phyloP scores from a whole-genome alignment of 2,113 vertebrate species.

The Suricata suricatta region DNA sequence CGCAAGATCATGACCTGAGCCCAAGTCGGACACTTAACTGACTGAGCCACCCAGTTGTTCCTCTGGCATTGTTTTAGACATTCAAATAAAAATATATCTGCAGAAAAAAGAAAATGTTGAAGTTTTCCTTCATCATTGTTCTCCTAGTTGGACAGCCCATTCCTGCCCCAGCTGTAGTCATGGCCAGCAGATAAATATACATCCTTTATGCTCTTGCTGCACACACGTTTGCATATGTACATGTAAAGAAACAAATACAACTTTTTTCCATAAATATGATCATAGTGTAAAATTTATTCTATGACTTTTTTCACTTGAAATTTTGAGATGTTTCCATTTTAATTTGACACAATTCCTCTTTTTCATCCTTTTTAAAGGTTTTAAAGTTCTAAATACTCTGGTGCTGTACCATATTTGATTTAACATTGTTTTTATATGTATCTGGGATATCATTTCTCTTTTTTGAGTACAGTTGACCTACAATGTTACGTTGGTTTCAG shows the following conservation, averaged over 20 bases:
- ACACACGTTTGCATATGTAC: neutral
- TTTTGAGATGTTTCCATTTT: neutral
- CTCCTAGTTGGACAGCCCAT: too few species aligned
- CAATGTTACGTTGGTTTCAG: neutral
- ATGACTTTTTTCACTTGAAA: neutral
- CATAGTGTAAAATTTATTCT: neutral
- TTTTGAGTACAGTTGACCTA: neutral
- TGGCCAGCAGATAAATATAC: neutral
- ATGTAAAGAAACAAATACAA: neutral
- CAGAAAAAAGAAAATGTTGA: neutral
- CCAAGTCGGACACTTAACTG: too few species aligned
- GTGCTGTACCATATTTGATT: neutral
- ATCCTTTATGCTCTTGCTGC: neutral
- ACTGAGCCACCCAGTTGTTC: too few species aligned
- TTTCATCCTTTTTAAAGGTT: neutral
- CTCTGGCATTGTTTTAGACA: neutral
- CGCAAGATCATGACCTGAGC: too few species aligned
- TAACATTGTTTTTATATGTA: neutral
- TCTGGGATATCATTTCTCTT: neutral
- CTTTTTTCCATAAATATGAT: neutral
- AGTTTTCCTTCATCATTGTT: neutral
- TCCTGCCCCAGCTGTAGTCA: too few species aligned
- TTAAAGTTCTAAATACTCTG: neutral
- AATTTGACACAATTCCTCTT: neutral
- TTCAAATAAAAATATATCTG: neutral